Base-by-base conservation (phyloP, 1,140 invertebrate species). In the Theocolax elegans region DNA sequence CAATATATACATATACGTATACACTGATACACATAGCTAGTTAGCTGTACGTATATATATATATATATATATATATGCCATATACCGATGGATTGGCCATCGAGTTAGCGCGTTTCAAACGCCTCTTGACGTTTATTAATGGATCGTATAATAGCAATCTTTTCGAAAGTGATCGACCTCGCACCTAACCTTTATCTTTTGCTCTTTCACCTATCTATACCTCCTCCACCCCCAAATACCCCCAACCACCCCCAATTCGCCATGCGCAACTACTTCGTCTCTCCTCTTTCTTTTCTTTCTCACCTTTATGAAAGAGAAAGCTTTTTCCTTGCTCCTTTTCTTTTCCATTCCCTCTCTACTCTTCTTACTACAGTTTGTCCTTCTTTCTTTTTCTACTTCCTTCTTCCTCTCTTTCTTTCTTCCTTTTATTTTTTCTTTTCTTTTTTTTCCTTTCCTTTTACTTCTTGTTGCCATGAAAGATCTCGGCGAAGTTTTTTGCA, bases 121-220 rank as follows among this genome's bases (percentile, higher is more conserved):
- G 60, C 59, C 67, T 63, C 66, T 68, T 63, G 72, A 74, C 71
- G 67, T 67, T 75, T 76, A 76, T 75, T 76, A 76, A 75, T 72
- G 74, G 72, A 74, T 53, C 65, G 51, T 13, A 31, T 67, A 67
- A 53, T 35, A 46, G 49, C 53, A 9, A 56, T 58, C 51, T 62
- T 44, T 51, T n/a, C 58, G 42, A 64, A 54, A 54, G 31, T 27
- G n/a, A n/a, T n/a, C 49, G 63, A 12, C 29, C 25, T 48, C 44
- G 23, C 23, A 19, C 27, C n/a, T n/a, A n/a, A 17, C 23, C 42
- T 63, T 63, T 66, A 51, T 65, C 49, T 53, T 40, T 17, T 13
- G 19, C 48, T 25, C 60, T 51, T 29, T n/a, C 9, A 17, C 19
- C 19, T 8, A 2, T n/a, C 48, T 27, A 8, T 27, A 54, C 63